Conservation (phyloP, 2,113 vertebrate genomes). For the Pipa parva region DNA sequence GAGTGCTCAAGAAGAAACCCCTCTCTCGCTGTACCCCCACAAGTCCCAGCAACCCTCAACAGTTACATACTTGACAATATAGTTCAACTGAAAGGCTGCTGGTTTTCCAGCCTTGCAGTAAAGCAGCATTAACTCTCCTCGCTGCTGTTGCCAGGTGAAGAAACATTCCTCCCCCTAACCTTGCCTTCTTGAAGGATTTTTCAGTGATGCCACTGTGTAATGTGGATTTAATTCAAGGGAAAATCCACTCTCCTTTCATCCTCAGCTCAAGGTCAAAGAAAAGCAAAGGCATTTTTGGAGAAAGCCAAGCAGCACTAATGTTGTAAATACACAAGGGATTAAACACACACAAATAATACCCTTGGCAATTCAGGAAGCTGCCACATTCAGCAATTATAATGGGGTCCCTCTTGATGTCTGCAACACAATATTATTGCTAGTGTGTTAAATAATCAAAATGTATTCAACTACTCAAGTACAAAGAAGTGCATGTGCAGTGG, state of each 20-base stretch:
- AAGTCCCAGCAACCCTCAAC: too few species aligned
- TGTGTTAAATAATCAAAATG: background rate
- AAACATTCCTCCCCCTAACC: slow-evolving; percentile 6
- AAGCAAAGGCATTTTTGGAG: slow-evolving; percentile 8
- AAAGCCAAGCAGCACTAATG: background rate
- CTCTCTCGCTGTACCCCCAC: background rate
- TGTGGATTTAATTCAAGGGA: slow-evolving; percentile 26
- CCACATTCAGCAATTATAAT: too few species aligned
- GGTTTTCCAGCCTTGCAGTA: background rate
- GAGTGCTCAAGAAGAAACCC: too few species aligned
- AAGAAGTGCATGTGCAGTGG: too few species aligned
- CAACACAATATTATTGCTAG: background rate
- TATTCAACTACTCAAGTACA: background rate
- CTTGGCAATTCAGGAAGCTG: too few species aligned
- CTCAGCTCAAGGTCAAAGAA: slow-evolving; percentile 20
- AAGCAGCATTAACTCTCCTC: slow-evolving; percentile 5
- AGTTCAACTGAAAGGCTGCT: background rate
- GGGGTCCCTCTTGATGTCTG: background rate
- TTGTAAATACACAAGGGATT: background rate
- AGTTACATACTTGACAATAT: background rate
- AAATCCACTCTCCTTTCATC: slow-evolving; percentile 20
- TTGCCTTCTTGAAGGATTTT: slow-evolving; percentile 33
- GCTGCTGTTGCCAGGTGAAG: slow-evolving; percentile 27
- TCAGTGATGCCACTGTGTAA: slow-evolving; percentile 21
- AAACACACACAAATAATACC: background rate